phyloP scores from a whole-genome alignment of 92 coral and sea anemone species.

The Porites rus region DNA sequence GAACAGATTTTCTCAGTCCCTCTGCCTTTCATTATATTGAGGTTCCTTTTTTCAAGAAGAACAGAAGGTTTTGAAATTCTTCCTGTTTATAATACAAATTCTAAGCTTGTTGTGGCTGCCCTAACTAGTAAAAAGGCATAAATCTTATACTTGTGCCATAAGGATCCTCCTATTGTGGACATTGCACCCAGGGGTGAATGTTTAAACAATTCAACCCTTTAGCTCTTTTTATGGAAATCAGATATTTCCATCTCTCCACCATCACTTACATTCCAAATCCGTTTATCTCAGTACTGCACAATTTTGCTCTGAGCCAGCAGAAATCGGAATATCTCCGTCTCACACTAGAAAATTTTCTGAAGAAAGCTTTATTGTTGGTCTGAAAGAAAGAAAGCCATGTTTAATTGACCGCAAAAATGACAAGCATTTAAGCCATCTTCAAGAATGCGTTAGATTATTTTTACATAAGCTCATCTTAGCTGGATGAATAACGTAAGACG shows the following conservation, averaged over 20 bases:
- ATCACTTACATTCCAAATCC: conserved; percentile 83
- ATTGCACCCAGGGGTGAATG: neutral
- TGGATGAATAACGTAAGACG: neutral
- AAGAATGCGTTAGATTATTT: no score
- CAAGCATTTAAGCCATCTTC: neutral
- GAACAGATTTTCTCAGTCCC: no score
- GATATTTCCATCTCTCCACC: no score
- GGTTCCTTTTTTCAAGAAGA: no score
- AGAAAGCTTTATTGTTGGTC: conserved; percentile 92
- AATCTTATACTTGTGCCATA: no score
- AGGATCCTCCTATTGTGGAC: no score
- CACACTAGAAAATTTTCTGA: conserved; percentile 79
- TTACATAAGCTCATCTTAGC: no score
- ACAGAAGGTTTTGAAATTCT: no score
- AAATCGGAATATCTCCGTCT: conserved; percentile 95
- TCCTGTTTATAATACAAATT: no score
- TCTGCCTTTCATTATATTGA: no score
- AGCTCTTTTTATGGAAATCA: neutral
- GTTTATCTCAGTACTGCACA: conserved; percentile 80
- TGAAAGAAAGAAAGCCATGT: conserved; percentile 20
- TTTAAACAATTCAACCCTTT: neutral
- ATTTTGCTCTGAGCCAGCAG: conserved; percentile 87
- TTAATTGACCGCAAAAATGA: neutral
- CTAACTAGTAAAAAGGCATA: no score
- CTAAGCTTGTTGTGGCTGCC: no score